Conservation (phyloP, 2,797 vertebrate species). For the Pteronotus mesoamericanus region DNA sequence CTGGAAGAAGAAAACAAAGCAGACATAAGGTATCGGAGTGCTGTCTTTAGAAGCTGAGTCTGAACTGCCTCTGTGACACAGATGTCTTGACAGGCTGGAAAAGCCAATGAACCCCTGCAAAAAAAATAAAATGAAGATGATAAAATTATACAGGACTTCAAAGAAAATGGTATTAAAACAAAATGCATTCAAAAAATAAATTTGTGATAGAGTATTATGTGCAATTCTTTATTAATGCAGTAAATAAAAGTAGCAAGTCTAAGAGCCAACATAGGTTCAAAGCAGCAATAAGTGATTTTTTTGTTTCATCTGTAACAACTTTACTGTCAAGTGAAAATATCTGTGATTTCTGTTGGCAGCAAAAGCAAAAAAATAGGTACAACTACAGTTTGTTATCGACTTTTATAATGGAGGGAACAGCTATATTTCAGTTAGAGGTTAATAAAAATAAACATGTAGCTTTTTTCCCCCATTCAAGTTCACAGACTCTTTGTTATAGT, state of each 20-base stretch:
- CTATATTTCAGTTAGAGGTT: not conserved
- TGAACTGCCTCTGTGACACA: not conserved
- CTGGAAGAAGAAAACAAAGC: not conserved
- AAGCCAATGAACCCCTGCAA: not conserved
- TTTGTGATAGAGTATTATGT: not conserved
- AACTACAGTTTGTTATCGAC: not conserved
- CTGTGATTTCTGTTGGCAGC: not conserved
- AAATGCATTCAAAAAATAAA: not conserved
- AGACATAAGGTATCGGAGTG: not conserved
- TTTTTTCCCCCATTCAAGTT: not conserved
- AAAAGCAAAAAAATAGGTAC: not conserved
- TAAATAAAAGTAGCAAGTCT: constrained; percentile 1
- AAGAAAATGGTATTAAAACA: constrained; percentile 27
- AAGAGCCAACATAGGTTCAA: not conserved
- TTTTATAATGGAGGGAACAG: not conserved
- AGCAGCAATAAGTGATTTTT: not conserved
- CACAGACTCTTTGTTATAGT: not conserved
- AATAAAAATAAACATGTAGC: constrained; percentile 3
- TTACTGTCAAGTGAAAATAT: not conserved
- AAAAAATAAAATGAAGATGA: not conserved
- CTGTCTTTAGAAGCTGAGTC: not conserved
- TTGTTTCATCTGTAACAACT: not conserved
- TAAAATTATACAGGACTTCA: not conserved
- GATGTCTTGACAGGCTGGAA: not conserved
- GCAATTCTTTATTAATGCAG: not conserved